phyloP scores from a whole-genome alignment of 2,888 invertebrate species.

The Strigamia maritima region DNA sequence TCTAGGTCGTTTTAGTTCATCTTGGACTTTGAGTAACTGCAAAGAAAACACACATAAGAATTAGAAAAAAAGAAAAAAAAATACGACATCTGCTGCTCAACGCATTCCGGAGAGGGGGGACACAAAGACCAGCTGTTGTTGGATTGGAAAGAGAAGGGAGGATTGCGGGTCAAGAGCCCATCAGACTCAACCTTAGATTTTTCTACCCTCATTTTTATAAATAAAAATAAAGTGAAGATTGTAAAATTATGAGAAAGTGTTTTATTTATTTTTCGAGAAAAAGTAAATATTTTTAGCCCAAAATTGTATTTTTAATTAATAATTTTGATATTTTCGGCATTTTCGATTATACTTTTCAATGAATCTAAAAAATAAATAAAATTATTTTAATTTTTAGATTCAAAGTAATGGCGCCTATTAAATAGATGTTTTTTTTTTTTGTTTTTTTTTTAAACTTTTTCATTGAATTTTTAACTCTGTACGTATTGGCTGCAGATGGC shows the following conservation, averaged over 20 bases:
- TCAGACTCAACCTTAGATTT: not conserved
- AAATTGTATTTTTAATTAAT: too few relatives aligned
- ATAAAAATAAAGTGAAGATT: not conserved
- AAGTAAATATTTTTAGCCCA: too few relatives aligned
- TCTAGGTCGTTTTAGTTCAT: not conserved
- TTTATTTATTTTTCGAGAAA: too few relatives aligned
- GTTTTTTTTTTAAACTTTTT: not conserved
- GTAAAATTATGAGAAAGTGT: not conserved
- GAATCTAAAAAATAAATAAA: too few relatives aligned
- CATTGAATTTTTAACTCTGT: not conserved
- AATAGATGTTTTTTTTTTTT: too few relatives aligned
- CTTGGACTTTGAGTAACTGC: conserved; percentile 19
- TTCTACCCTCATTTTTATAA: not conserved
- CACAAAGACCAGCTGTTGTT: conserved; percentile 21
- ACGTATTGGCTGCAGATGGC: not conserved
- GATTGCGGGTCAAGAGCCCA: conserved; percentile 18
- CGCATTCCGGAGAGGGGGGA: conserved; percentile 13
- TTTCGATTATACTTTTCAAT: too few relatives aligned
- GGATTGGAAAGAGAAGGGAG: conserved; percentile 1
- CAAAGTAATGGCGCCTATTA: too few relatives aligned
- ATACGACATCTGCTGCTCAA: not conserved
- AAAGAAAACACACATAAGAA: not conserved
- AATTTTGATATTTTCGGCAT: too few relatives aligned
- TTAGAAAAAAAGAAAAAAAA: not conserved
- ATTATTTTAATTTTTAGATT: too few relatives aligned